phyloP scores from a whole-genome alignment of 2,113 vertebrate genomes.

The Pteruthius melanotis region DNA sequence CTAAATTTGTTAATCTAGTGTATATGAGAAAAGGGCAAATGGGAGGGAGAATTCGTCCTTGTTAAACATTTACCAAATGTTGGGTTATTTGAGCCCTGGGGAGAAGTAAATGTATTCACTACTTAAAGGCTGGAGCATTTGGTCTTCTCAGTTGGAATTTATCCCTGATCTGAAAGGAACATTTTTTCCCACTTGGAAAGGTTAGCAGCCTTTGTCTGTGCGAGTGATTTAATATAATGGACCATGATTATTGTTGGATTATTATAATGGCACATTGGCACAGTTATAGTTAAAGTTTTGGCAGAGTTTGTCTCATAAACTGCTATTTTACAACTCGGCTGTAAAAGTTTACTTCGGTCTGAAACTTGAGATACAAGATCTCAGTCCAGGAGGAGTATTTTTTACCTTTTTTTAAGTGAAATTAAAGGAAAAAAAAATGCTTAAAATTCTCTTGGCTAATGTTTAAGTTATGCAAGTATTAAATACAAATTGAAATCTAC shows the following conservation, averaged over 20 bases:
- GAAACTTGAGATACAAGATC: constrained; percentile 73
- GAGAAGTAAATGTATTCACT: constrained; percentile 44
- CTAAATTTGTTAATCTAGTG: constrained; percentile 62
- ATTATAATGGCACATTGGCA: constrained; percentile 66
- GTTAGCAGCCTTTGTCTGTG: constrained; percentile 56
- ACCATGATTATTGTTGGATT: constrained; percentile 67
- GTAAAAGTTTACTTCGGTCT: constrained; percentile 75
- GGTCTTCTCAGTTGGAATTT: constrained; percentile 46
- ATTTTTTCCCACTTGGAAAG: constrained; percentile 49
- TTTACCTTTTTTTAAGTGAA: constrained; percentile 54
- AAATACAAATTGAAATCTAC: constrained; percentile 65
- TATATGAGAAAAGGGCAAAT: constrained; percentile 64
- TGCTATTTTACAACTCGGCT: constrained; percentile 71
- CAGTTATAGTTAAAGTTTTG: constrained; percentile 71
- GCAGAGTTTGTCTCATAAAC: constrained; percentile 71
- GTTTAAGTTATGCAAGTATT: constrained; percentile 66
- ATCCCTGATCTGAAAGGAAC: constrained; percentile 28
- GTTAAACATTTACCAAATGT: constrained; percentile 58
- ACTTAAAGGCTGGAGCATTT: constrained; percentile 42
- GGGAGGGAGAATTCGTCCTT: constrained; percentile 36
- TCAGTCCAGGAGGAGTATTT: constrained; percentile 53
- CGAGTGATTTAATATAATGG: constrained; percentile 65
- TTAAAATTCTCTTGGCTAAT: constrained; percentile 66
- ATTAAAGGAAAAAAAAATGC: constrained; percentile 56
- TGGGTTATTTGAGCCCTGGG: constrained; percentile 54